phyloP scores from a whole-genome alignment of 2,797 vertebrate genomes.

The Serranus cabrilla region DNA sequence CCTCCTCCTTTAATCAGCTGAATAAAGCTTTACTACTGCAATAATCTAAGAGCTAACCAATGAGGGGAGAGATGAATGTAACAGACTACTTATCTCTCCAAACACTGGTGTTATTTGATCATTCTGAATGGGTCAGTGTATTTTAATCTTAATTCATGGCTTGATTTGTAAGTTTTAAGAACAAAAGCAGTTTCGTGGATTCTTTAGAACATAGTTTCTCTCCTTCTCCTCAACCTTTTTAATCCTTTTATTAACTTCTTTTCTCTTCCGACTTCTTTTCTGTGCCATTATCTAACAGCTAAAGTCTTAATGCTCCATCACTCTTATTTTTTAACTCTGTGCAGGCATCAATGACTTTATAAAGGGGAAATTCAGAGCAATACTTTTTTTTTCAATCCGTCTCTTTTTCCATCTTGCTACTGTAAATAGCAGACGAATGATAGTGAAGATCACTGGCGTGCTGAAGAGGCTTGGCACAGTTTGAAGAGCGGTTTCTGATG shows the following conservation, averaged over 20 bases:
- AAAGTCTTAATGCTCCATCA: slow-evolving; percentile 49
- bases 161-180: slow-evolving; percentile 36
- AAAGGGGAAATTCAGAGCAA: slow-evolving; percentile 81
- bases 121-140: slow-evolving; percentile 14
- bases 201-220: neutral
- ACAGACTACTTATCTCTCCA: slow-evolving; percentile 36
- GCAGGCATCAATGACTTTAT: slow-evolving; percentile 55
- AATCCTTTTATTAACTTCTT: neutral
- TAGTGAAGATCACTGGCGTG: slow-evolving; percentile 41
- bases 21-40: slow-evolving; percentile 70
- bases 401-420: slow-evolving; percentile 55
- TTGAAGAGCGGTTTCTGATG: slow-evolving; percentile 22
- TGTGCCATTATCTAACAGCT: slow-evolving; percentile 51
- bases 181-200: slow-evolving; percentile 40
- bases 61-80: slow-evolving; percentile 71
- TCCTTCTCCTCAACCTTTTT: neutral
- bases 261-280: slow-evolving; percentile 4
- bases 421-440: slow-evolving; percentile 72
- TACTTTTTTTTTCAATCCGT: slow-evolving; percentile 67
- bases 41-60: slow-evolving; percentile 65
- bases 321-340: slow-evolving; percentile 54
- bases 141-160: slow-evolving; percentile 19
- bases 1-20: slow-evolving; percentile 27
- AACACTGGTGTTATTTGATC: slow-evolving; percentile 9
- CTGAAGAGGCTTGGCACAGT: slow-evolving; percentile 55